These are phyloP conservation scores for Sphinx pinastri DNA, from an alignment of 2,888 invertebrate genomes.

Conservation along the genomic window DNA sequence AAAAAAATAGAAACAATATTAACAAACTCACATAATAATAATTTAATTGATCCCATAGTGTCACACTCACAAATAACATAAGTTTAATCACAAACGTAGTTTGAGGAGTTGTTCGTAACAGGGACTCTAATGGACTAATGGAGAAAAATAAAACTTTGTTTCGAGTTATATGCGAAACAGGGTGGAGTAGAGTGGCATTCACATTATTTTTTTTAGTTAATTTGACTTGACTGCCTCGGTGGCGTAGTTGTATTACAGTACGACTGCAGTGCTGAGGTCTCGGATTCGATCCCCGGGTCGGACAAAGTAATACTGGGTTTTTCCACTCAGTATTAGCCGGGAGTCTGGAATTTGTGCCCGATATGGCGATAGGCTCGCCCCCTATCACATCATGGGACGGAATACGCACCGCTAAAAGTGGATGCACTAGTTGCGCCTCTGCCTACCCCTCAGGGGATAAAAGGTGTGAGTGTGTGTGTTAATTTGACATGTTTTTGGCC, in stretches of 20 bases:
- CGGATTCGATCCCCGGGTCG: background rate
- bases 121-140: background rate
- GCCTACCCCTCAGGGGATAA: too few relatives aligned
- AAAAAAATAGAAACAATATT: too few relatives aligned
- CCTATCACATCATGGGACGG: too few relatives aligned
- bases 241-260: too few relatives aligned
- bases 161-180: background rate
- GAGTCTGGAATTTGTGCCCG: too few relatives aligned
- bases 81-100: background rate
- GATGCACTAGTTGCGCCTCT: too few relatives aligned
- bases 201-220: background rate
- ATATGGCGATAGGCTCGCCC: too few relatives aligned
- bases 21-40: background rate
- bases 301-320: background rate
- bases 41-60: background rate
- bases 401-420: too few relatives aligned
- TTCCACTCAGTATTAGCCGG: background rate
- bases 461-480: too few relatives aligned
- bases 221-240: background rate
- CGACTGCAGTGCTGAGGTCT: background rate
- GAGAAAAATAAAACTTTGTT: constrained; percentile 11
- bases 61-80: background rate
- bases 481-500: too few relatives aligned
- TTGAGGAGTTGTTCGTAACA: background rate
- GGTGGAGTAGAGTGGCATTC: background rate